phyloP scores from a whole-genome alignment of 2,797 vertebrate species.

The Pseudomugil tenellus region DNA sequence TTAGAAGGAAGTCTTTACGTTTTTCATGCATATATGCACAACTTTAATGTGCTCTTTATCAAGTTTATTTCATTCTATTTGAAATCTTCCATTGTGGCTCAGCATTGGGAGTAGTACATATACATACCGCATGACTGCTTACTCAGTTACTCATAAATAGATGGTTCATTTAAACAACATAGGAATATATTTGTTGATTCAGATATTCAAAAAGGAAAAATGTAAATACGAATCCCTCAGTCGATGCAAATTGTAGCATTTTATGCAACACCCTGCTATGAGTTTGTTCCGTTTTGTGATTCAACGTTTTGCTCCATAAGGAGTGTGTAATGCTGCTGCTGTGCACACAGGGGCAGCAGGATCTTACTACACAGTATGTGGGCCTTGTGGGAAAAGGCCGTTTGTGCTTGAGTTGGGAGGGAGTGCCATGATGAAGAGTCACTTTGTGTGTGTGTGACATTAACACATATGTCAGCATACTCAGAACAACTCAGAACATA shows the following conservation, averaged over 20 bases:
- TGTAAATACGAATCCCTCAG: neutral
- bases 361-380: neutral
- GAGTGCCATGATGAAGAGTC: slow-evolving; percentile 1
- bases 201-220: neutral
- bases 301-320: neutral
- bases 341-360: slow-evolving; percentile 54
- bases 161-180: neutral
- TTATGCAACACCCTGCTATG: neutral
- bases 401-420: neutral
- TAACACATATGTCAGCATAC: slow-evolving; percentile 2
- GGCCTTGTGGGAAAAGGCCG: neutral
- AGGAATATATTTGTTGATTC: neutral
- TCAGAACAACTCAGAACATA: neutral
- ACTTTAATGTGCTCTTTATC: too few species aligned
- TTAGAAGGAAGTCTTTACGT: neutral
- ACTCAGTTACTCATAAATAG: fast-evolving
- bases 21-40: neutral
- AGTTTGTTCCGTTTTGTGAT: neutral
- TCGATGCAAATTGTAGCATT: neutral
- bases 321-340: slow-evolving; percentile 28
- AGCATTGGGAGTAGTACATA: too few species aligned
- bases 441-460: neutral
- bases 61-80: neutral
- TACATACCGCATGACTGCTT: too few species aligned
- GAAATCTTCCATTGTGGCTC: neutral